Percentiles rank a stretch among this genome's conserved stretches.
These are phyloP conservation scores for Neopelma chrysocephalum DNA, from an alignment of 2,797 vertebrate genomes.

Conservation along the genomic window DNA sequence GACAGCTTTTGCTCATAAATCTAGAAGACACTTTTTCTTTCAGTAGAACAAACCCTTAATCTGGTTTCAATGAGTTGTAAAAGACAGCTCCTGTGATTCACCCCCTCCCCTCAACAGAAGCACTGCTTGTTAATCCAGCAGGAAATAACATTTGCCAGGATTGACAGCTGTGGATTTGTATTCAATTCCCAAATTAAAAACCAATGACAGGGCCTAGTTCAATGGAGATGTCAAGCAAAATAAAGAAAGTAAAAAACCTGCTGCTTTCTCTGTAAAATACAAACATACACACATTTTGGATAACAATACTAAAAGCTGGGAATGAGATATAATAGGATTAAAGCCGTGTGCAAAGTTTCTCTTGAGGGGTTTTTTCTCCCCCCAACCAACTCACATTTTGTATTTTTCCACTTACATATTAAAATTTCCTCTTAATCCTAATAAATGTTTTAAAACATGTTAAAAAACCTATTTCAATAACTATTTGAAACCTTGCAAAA, in stretches of 20 bases:
- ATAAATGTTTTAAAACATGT: neutral
- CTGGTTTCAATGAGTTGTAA: slow-evolving; percentile 52
- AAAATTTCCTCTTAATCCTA: neutral
- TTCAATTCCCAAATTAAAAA: slow-evolving; percentile 67
- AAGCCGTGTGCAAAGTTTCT: slow-evolving; percentile 18
- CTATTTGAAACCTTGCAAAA: neutral
- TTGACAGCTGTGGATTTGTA: slow-evolving; percentile 78
- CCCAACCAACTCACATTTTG: neutral
- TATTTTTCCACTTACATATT: neutral
- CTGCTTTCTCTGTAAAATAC: slow-evolving; percentile 39
- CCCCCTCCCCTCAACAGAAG: slow-evolving; percentile 62
- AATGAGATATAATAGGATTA: slow-evolving; percentile 35
- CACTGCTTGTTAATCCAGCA: slow-evolving; percentile 75
- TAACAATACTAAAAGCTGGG: slow-evolving; percentile 31
- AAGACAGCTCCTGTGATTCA: slow-evolving; percentile 59
- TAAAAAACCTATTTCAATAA: neutral
- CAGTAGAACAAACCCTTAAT: slow-evolving; percentile 40
- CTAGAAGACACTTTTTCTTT: slow-evolving; percentile 50
- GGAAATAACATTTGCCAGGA: slow-evolving; percentile 80
- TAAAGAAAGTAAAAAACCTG: slow-evolving; percentile 21
- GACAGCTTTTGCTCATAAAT: slow-evolving; percentile 37
- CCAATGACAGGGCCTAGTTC: slow-evolving; percentile 51
- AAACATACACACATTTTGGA: slow-evolving; percentile 33
- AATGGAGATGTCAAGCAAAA: slow-evolving; percentile 57
- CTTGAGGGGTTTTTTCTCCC: neutral